Evolutionary conservation across 2,888 invertebrate species (phyloP), one percentile per base, ranked within the genome.

Genomic region (Ptilodon capucinus): DNA sequence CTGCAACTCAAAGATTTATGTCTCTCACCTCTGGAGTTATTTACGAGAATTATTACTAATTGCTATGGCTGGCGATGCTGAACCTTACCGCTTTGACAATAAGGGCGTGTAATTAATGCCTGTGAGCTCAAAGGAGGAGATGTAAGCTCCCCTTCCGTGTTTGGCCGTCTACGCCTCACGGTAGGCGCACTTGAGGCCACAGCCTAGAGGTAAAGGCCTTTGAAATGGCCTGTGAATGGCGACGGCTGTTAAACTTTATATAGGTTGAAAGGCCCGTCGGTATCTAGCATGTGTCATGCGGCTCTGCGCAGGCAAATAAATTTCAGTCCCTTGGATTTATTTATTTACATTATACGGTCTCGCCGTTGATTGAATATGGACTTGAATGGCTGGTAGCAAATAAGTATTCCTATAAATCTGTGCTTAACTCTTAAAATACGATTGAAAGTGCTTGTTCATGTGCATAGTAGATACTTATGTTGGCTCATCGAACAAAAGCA

Each of bases 1-100:
- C 70, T 71, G 69, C 67, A 75, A 71, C 65, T 54, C 64, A 54
- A 63, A 70, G 69, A 75, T 74, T 72, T 74, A 77, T 71, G 72
- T 71, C 57, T 74, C 66, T 67, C 71, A 71, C 72, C 70, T 74
- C 63, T 58, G 65, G 57, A 64, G 66, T 71, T 70, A 70, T 76
- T 78, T 74, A 75, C 54, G 68, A 64, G 52, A 54, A 60, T 57
- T 57, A 60, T 60, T 48, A 64, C 70, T 75, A 76, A 79, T 79
- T 78, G 76, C 65, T 62, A 57, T 57, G 48, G 40, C 59, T 44
- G 48, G 48, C 51, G 56, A 71, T 60, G 63, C 67, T 66, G 57
- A 66, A 68, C 71, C 65, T 70, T 71, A 65, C 39, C 7, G 14
- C 39, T 41, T 13, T 45, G 19, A 18, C 1, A 19, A 55, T 73